Percentiles rank a stretch among this genome's conserved stretches.
Evolutionary conservation across 2,113 vertebrate species (phyloP).

Genomic region (Sphyrna mokarran): DNA sequence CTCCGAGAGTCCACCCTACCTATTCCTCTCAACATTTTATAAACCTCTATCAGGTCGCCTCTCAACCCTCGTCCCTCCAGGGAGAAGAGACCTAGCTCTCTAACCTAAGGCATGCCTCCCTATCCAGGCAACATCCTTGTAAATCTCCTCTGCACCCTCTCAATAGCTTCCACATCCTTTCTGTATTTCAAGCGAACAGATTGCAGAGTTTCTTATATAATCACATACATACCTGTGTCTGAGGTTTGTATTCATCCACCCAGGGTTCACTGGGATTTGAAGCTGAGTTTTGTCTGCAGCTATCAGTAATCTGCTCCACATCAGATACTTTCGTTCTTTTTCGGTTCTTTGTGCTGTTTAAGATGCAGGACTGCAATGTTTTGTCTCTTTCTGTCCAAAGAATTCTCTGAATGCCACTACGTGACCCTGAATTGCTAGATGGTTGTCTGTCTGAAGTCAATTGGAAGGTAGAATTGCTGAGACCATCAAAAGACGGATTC

Average conservation of each 20-base stretch:
- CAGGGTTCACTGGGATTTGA: constrained; percentile 63
- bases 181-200: neutral
- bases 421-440: constrained; percentile 34
- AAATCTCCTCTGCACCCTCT: too few relatives aligned
- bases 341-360: constrained; percentile 46
- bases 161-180: too few relatives aligned
- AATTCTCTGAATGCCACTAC: constrained; percentile 43
- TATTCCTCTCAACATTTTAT: too few relatives aligned
- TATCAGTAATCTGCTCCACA: constrained; percentile 40
- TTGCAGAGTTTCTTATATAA: neutral
- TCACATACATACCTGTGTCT: constrained; percentile 61
- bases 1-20: too few relatives aligned
- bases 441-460: neutral
- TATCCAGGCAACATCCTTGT: too few relatives aligned
- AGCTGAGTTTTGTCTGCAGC: constrained; percentile 39
- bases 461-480: constrained; percentile 44
- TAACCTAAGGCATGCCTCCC: too few relatives aligned
- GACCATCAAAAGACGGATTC: constrained; percentile 64
- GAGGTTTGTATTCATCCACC: constrained; percentile 77
- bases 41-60: too few relatives aligned
- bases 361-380: constrained; percentile 38
- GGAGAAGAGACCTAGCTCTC: too few relatives aligned
- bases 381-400: constrained; percentile 36
- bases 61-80: too few relatives aligned
- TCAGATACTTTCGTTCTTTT: constrained; percentile 51